phyloP scores from a whole-genome alignment of 2,888 invertebrate genomes.

The Orthosia incerta region DNA sequence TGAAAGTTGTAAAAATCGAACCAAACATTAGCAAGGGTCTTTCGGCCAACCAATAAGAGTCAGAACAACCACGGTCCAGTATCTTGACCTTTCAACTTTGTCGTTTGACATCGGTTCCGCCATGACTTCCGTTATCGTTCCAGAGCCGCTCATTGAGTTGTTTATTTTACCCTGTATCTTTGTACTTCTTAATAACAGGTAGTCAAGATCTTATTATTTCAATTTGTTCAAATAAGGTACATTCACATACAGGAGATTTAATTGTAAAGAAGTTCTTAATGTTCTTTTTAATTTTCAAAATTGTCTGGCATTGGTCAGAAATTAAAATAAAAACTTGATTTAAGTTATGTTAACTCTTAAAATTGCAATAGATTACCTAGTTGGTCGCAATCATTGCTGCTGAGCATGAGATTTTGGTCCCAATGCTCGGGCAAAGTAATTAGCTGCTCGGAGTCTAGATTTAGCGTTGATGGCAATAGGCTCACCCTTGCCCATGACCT shows the following conservation, averaged over 20 bases:
- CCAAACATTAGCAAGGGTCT: neutral
- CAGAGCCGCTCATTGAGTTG: constrained; percentile 6
- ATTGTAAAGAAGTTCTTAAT: neutral
- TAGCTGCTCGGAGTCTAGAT: too few species aligned
- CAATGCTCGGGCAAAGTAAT: too few species aligned
- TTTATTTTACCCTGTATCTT: neutral
- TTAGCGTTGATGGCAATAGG: too few species aligned
- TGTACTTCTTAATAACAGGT: neutral
- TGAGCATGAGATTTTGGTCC: too few species aligned
- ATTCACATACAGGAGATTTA: neutral
- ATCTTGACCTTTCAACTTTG: constrained; percentile 14
- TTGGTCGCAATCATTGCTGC: too few species aligned
- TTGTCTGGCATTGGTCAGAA: neutral
- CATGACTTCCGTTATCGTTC: constrained; percentile 27
- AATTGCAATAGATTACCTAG: too few species aligned
- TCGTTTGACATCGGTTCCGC: constrained; percentile 31
- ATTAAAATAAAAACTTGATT: too few species aligned
- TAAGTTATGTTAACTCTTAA: too few species aligned
- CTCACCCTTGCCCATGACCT: too few species aligned
- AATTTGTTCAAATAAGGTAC: neutral
- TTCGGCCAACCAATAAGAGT: neutral
- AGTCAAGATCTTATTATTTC: neutral
- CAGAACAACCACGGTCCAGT: neutral
- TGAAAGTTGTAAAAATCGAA: neutral
- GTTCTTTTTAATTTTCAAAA: neutral